A percentile compares a stretch with the other conserved stretches of the same genome.
Conservation (phyloP, 2,113 vertebrate species). For the Daboia siamensis region DNA sequence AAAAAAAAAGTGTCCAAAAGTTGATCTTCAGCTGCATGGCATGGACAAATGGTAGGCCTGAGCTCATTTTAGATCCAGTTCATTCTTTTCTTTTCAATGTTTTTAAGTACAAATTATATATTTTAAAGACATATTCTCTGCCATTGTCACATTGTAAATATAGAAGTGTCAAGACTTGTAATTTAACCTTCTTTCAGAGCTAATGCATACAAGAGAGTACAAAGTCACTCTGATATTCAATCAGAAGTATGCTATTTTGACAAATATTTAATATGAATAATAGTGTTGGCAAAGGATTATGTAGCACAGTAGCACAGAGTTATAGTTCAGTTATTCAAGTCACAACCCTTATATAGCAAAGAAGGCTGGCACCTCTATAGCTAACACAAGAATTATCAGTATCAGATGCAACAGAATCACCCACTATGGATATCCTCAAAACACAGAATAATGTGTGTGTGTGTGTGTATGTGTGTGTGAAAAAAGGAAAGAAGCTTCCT, state of each 20-base stretch:
- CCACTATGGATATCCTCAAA: not conserved
- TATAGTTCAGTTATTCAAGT: not conserved
- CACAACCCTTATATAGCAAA: not conserved
- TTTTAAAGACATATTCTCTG: not conserved
- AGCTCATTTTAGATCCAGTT: not conserved
- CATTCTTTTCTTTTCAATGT: not conserved
- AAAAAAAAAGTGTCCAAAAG: not conserved
- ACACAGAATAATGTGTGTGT: not conserved
- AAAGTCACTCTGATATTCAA: not conserved
- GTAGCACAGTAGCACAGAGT: not conserved
- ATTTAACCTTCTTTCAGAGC: not conserved
- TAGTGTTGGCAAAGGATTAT: not conserved
- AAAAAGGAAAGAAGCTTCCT: not conserved
- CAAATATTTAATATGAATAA: not conserved
- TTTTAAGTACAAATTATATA: not conserved
- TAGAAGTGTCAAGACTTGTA: not conserved
- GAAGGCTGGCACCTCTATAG: not conserved
- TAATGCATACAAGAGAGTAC: not conserved
- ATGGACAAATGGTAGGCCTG: not conserved
- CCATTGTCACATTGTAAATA: not conserved
- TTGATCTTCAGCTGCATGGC: not conserved
- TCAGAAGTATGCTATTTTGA: not conserved
- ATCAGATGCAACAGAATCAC: not conserved
- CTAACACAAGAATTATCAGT: not conserved
- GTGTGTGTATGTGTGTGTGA: not conserved